A percentile compares a stretch with the other conserved stretches of the same genome.
Evolutionary conservation across 2,113 vertebrate species (phyloP).

Genomic region (Capreolus pygargus): DNA sequence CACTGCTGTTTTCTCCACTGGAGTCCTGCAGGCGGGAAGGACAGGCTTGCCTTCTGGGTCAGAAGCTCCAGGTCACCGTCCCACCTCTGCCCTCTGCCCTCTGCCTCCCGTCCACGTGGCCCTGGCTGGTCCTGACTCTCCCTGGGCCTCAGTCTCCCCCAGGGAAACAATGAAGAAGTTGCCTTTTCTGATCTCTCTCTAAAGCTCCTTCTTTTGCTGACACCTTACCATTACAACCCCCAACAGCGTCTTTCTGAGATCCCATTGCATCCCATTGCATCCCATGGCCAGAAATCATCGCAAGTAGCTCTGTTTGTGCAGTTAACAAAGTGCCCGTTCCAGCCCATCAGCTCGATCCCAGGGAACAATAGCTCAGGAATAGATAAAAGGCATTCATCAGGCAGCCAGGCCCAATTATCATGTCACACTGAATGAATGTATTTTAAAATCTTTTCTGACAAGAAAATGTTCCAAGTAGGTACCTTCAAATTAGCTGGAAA

Average conservation of each 20-base stretch:
- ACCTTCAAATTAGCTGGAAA: conserved; percentile 79
- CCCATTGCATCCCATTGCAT: neutral
- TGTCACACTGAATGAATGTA: conserved; percentile 76
- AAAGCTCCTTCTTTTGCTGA: neutral
- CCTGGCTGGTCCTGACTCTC: neutral
- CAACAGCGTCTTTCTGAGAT: neutral
- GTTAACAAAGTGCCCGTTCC: conserved; percentile 66
- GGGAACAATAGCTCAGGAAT: conserved; percentile 64
- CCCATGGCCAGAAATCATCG: neutral
- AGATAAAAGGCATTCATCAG: conserved; percentile 77
- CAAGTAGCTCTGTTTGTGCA: conserved; percentile 13
- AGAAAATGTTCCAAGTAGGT: conserved; percentile 78
- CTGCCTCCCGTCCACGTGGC: neutral
- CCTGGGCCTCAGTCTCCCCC: neutral
- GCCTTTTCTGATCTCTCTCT: neutral
- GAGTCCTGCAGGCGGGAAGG: neutral
- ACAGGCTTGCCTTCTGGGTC: neutral
- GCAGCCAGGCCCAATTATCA: conserved; percentile 75
- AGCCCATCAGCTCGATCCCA: conserved; percentile 57
- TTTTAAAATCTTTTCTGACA: conserved; percentile 79
- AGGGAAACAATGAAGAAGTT: neutral
- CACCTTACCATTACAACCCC: neutral
- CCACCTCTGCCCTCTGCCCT: neutral
- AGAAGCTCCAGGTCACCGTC: neutral
- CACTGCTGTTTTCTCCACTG: neutral